Conservation (phyloP, 2,888 invertebrate species). For the Calephelis perditalis region DNA sequence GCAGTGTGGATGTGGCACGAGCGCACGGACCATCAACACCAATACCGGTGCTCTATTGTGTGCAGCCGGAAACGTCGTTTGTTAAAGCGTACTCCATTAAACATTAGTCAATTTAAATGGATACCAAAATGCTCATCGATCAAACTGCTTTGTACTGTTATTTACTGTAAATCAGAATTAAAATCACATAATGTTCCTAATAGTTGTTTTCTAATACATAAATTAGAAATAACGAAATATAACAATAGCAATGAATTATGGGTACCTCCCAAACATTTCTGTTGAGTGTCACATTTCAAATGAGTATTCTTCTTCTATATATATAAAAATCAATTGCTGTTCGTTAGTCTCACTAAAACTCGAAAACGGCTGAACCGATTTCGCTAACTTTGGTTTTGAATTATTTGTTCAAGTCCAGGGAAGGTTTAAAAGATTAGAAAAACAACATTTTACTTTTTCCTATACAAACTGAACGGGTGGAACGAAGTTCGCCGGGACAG, state of each 20-base stretch:
- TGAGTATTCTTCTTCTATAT: too few relatives aligned
- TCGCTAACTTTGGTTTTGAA: too few relatives aligned
- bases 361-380: too few relatives aligned
- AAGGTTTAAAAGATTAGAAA: too few relatives aligned
- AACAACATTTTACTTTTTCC: too few relatives aligned
- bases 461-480: too few relatives aligned
- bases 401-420: too few relatives aligned
- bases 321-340: too few relatives aligned
- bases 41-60: conserved; percentile 42
- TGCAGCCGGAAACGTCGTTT: conserved; percentile 43
- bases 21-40: conserved; percentile 32
- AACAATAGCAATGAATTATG: not conserved
- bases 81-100: conserved; percentile 13
- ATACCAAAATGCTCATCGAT: conserved; percentile 12
- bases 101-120: conserved; percentile 13
- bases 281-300: not conserved
- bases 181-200: conserved; percentile 6
- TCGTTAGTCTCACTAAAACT: too few relatives aligned
- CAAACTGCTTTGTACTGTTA: conserved; percentile 9
- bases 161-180: conserved; percentile 13
- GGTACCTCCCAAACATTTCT: not conserved
- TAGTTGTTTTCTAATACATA: not conserved
- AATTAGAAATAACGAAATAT: not conserved
- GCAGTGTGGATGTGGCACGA: too few relatives aligned
- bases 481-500: too few relatives aligned